Evolutionary conservation across 2,888 invertebrate genomes (phyloP), one percentile per base, ranked within the genome.

Genomic region (Tenodera sinensis): DNA sequence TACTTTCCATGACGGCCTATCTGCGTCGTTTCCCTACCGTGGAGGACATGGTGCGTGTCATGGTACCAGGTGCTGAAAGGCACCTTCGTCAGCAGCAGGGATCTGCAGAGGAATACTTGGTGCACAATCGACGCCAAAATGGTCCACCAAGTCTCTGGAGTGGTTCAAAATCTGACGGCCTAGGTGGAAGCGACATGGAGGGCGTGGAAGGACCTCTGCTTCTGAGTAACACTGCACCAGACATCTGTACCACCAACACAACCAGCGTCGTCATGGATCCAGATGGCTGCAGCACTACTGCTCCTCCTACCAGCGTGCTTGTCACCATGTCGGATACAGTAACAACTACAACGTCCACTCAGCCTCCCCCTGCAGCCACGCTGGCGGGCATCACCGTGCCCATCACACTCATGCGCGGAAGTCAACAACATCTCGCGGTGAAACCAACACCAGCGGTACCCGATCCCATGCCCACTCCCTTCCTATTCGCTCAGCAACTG

Each of bases 1-100:
- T 95, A 27, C 93, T 95, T 90, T 94, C 95, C 87, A 94, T 95
- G 90, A 94, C 95, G 7, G 95, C 95, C 90, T 95, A 95, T 92
- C 93, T 95, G 92, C 94, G 95, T 90, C 93, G 95, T 89, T 95
- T 95, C 92, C 94, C 95, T 20, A 94, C 95, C 2, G 94, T 95
- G 28, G 95, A 95, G 92, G 95, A 95, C 92, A 95, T 95, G 95
- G 95, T 95, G 93, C 93, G 95, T 89, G 94, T 95, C 86, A 95
- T 95, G 94, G 95, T 95, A 9, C 95, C 95, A 1, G 95, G 95
- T n/a, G 88, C 89, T n/a, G 95, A 95, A 91, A 93, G 95, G 83
- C 94, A 95, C 91, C 93, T 95, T 27, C 93, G 94, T 12, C 95
- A 95, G 91, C 95, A 95, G 90, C 94, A 94, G 91, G 94, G 94